Evolutionary conservation across 2,113 vertebrate genomes (phyloP).

Genomic region (Litocranius walleri): DNA sequence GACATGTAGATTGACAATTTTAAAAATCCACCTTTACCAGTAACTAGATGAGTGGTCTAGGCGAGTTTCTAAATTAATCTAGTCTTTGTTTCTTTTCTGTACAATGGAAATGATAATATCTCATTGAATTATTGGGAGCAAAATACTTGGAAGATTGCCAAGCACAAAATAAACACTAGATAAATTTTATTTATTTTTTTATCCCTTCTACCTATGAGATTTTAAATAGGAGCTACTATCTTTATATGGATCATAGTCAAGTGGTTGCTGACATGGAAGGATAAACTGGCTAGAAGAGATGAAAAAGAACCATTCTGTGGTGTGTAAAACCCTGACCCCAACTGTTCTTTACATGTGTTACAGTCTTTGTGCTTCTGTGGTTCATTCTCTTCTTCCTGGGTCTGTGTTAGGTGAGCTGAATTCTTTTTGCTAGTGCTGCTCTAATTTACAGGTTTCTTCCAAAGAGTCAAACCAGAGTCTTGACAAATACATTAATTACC

Average conservation of each 20-base stretch:
- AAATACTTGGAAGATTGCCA: neutral
- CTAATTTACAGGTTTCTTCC: neutral
- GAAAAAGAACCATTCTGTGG: neutral
- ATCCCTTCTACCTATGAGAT: neutral
- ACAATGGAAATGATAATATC: neutral
- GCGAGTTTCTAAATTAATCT: neutral
- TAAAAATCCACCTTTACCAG: neutral
- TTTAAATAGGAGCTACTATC: neutral
- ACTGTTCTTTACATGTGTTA: neutral
- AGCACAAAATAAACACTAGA: neutral
- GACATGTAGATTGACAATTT: neutral
- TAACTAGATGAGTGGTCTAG: neutral
- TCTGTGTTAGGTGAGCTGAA: neutral
- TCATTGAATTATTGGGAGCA: neutral
- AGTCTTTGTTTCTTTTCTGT: neutral
- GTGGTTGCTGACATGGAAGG: neutral
- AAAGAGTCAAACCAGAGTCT: neutral
- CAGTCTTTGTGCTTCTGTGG: neutral
- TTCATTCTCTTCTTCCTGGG: neutral
- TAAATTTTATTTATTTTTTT: neutral
- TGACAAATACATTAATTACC: neutral
- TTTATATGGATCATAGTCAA: neutral
- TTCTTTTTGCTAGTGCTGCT: neutral
- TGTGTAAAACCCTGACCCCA: neutral
- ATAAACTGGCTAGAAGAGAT: neutral